These are phyloP conservation scores for Lepidocyrtinus sp. DNA, from an alignment of 2,888 invertebrate species.

Conservation along the genomic window DNA sequence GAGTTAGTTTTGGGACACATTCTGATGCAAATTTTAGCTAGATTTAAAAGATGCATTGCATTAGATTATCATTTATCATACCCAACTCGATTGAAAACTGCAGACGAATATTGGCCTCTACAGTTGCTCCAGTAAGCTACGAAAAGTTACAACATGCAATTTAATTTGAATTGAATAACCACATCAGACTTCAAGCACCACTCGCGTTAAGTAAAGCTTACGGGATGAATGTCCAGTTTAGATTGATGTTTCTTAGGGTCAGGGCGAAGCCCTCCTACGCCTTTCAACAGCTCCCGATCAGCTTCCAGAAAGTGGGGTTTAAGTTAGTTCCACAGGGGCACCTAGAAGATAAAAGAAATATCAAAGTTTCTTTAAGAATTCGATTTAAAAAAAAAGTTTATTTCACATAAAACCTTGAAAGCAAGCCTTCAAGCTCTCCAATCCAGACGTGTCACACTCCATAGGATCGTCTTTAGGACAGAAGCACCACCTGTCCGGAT, in stretches of 20 bases:
- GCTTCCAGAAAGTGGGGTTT: constrained; percentile 60
- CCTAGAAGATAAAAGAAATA: constrained; percentile 35
- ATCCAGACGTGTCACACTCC: constrained; percentile 48
- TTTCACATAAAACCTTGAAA: constrained; percentile 39
- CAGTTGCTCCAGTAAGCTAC: constrained; percentile 54
- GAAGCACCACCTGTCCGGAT: constrained; percentile 62
- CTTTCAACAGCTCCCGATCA: constrained; percentile 30
- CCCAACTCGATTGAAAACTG: constrained; percentile 57
- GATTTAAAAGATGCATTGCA: no score
- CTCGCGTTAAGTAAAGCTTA: constrained; percentile 19
- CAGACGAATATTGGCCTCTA: constrained; percentile 46
- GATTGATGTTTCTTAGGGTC: constrained; percentile 54
- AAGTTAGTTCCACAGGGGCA: constrained; percentile 53
- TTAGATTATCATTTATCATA: no score
- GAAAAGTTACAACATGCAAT: background rate
- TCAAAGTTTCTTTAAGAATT: background rate
- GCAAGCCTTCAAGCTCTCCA: constrained; percentile 58
- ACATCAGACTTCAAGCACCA: no score
- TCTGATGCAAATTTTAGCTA: no score
- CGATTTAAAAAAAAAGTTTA: background rate
- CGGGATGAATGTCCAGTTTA: constrained; percentile 48
- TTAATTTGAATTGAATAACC: no score
- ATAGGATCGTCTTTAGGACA: constrained; percentile 54
- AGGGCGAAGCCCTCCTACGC: constrained; percentile 50
- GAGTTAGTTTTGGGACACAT: no score